phyloP scores from a whole-genome alignment of 2,888 invertebrate species.

The Mechanitis mazaeus region DNA sequence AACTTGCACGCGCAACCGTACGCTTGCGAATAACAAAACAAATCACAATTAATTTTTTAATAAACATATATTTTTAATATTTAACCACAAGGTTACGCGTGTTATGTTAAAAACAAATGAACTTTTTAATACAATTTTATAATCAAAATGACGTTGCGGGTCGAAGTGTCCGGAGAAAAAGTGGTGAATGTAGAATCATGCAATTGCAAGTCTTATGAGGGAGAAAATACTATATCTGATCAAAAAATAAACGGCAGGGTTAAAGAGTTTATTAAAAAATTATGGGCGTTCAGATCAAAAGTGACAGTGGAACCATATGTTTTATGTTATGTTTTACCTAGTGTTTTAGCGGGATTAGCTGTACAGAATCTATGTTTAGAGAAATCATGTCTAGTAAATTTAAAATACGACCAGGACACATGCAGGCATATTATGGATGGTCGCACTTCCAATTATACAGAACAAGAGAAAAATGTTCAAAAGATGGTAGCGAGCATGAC shows the following conservation, averaged over 20 bases:
- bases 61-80: constrained; percentile 21
- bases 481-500: constrained; percentile 75
- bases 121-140: constrained; percentile 30
- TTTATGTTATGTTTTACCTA: constrained; percentile 80
- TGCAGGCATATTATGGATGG: constrained; percentile 72
- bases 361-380: constrained; percentile 76
- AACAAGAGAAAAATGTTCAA: constrained; percentile 68
- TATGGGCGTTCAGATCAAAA: constrained; percentile 63
- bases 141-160: constrained; percentile 70
- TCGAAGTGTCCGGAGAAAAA: constrained; percentile 69
- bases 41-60: constrained; percentile 4
- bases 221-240: constrained; percentile 53
- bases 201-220: constrained; percentile 54
- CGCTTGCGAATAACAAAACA: constrained; percentile 31
- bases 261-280: constrained; percentile 58
- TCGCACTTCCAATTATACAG: constrained; percentile 56
- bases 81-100: constrained; percentile 24
- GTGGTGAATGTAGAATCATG: constrained; percentile 58
- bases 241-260: constrained; percentile 54
- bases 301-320: constrained; percentile 82
- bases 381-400: constrained; percentile 77
- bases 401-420: constrained; percentile 70
- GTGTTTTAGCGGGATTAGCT: constrained; percentile 80
- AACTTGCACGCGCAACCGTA: constrained; percentile 49
- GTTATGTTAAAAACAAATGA: constrained; percentile 29